These are phyloP conservation scores for Siniperca chuatsi DNA, from an alignment of 2,113 vertebrate species.

Conservation along the genomic window DNA sequence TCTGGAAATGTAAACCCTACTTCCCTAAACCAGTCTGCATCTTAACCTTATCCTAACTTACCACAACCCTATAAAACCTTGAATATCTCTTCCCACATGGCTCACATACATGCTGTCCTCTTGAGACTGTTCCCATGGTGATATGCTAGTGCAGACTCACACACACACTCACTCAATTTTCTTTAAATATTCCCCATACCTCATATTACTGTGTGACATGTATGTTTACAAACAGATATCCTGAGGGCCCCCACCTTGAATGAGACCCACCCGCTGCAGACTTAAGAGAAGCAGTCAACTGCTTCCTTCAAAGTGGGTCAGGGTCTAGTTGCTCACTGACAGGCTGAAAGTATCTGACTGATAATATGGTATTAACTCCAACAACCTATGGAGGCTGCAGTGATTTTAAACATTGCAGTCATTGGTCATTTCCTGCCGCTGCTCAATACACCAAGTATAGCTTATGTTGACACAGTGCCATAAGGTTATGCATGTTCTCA, in stretches of 20 bases:
- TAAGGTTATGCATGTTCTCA: background rate
- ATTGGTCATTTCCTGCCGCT: constrained; percentile 21
- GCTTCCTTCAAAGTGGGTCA: constrained; percentile 42
- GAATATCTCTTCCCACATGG: constrained; percentile 8
- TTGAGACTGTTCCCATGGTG: constrained; percentile 70
- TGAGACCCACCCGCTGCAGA: background rate
- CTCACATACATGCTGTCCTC: constrained; percentile 40
- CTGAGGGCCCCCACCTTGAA: constrained; percentile 2
- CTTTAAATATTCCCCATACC: background rate
- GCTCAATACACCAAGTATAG: background rate
- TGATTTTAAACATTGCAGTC: constrained; percentile 40
- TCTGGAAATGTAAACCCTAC: background rate
- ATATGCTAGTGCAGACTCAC: constrained; percentile 33
- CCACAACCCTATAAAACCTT: constrained; percentile 9
- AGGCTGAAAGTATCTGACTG: constrained; percentile 16
- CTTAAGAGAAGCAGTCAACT: constrained; percentile 11
- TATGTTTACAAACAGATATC: constrained; percentile 54
- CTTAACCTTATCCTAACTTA: background rate
- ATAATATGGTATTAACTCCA: constrained; percentile 41
- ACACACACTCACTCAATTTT: background rate
- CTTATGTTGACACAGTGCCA: background rate
- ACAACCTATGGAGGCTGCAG: constrained; percentile 14
- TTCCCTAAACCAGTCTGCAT: constrained; percentile 4
- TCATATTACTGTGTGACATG: background rate
- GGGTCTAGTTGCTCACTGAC: constrained; percentile 12